A percentile compares a stretch with the other conserved stretches of the same genome.
Conservation (phyloP, 2,888 invertebrate genomes). For the Drosophila prolongata region DNA sequence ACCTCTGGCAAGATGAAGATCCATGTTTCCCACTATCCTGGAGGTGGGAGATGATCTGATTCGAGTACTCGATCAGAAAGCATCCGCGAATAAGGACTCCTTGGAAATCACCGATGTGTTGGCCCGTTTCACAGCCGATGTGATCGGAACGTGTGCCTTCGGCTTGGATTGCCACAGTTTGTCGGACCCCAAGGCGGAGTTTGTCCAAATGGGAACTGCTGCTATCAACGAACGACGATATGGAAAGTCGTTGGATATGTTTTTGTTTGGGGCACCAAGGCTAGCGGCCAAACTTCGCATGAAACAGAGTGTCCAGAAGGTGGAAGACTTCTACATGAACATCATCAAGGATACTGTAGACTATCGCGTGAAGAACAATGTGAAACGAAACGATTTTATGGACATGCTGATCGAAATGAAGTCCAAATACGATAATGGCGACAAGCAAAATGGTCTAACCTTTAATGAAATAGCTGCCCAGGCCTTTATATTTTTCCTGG, state of each 20-base stretch:
- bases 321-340: constrained; percentile 84
- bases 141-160: constrained; percentile 85
- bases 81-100: constrained; percentile 8
- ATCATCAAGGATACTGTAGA: constrained; percentile 67
- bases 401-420: constrained; percentile 83
- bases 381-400: constrained; percentile 86
- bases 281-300: constrained; percentile 65
- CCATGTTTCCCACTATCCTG: constrained; percentile 76
- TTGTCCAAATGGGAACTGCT: constrained; percentile 76
- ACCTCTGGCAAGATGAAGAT: constrained; percentile 82
- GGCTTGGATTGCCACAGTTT: constrained; percentile 85
- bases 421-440: constrained; percentile 55
- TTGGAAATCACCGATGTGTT: constrained; percentile 84
- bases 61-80: constrained; percentile 43
- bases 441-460: constrained; percentile 68
- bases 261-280: constrained; percentile 40
- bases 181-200: constrained; percentile 82
- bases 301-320: constrained; percentile 56
- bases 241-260: constrained; percentile 29
- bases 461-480: constrained; percentile 84
- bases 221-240: constrained; percentile 58
- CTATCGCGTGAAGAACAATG: constrained; percentile 71
- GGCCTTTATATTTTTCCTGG: constrained; percentile 85
- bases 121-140: constrained; percentile 85
- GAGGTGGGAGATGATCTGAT: constrained; percentile 60